Conservation (phyloP, 2,113 vertebrate genomes). For the Vulpes ferrilata region DNA sequence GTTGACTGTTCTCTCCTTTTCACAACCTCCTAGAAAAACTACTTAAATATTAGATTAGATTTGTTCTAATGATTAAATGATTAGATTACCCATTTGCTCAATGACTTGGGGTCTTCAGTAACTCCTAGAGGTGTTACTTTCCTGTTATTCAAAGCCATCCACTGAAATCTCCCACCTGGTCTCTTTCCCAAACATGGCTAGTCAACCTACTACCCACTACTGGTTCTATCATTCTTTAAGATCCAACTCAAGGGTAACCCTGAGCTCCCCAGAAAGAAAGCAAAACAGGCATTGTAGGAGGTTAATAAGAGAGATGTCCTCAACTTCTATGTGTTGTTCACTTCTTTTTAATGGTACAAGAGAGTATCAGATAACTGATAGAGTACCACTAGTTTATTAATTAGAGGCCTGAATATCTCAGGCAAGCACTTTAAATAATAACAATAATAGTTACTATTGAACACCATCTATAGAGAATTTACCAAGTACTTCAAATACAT, state of each 20-base stretch:
- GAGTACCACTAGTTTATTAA: background rate
- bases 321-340: background rate
- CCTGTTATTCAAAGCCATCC: background rate
- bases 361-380: background rate
- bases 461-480: background rate
- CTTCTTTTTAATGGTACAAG: background rate
- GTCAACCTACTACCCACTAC: background rate
- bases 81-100: background rate
- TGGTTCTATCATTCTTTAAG: background rate
- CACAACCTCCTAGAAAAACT: background rate
- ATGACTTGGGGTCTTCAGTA: background rate
- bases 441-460: background rate
- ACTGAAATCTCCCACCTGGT: background rate
- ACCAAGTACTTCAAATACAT: background rate
- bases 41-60: background rate
- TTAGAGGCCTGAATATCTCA: background rate
- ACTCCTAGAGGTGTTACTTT: background rate
- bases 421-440: background rate
- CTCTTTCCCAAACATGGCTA: background rate
- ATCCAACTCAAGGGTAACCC: background rate
- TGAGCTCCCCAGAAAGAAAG: background rate
- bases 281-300: background rate
- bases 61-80: too few species aligned
- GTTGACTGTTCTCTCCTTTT: background rate
- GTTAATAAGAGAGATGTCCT: background rate